Evolutionary conservation across 2,888 invertebrate species (phyloP), one percentile per base, ranked within the genome.

Genomic region (Callyntrura guangdongensis): DNA sequence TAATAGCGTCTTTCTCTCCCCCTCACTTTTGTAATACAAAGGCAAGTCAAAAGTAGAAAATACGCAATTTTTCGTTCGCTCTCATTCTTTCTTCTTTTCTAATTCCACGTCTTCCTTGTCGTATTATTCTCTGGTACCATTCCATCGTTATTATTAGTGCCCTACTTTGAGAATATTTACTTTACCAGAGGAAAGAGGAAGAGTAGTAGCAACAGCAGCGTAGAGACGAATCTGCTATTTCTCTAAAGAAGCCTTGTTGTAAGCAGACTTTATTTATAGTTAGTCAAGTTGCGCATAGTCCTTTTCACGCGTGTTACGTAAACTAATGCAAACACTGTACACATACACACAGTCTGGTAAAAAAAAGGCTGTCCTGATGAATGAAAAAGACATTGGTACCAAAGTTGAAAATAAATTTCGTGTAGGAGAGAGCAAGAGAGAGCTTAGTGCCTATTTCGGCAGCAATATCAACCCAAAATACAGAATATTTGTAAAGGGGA

Each of bases 331-430:
- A 36, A 81, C 83, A 85, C 11, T 17, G n/a, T 20, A 49, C 12
- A 82, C 9, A 20, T 61, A 17, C 61, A 9, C 12, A 20, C 61
- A 61, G 3, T 27, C 6, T 12, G 72, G 72, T 20, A 72, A 9
- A 11, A n/a, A 72, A 47, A 17, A 20, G 25, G 47, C 36, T 36
- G 6, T 6, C 47, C 47, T 72, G 45, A 72, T 72, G 47, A 47
- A 72, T 47, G 72, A 72, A 72, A 72, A 72, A 17, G 17, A 72
- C 72, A 72, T 72, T 72, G 9, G 17, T 47, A 27, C 12, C 9
- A n/a, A 84, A 56, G 36, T 17, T 5, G 45, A 56, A 85, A 85
- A 85, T 85, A 85, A 85, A 85, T 85, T 85, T 85, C 59, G 56
- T 72, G 85, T 17, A 59, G 45, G 27, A 36, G 36, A 36, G 6